These are phyloP conservation scores for Thunnus maccoyii DNA, from an alignment of 2,113 vertebrate species.

Conservation along the genomic window DNA sequence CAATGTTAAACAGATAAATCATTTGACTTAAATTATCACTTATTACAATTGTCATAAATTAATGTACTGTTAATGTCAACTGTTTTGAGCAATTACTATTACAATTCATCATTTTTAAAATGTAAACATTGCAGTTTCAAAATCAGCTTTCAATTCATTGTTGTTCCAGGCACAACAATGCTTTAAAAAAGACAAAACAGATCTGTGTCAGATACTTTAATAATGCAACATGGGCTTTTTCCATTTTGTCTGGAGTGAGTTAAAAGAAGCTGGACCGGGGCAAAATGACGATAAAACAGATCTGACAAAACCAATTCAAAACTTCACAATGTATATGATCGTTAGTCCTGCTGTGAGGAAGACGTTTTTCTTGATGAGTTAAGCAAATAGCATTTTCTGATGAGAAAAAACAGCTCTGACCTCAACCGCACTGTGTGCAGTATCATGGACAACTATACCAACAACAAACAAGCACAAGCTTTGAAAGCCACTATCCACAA, in stretches of 20 bases:
- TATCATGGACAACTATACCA: conserved; percentile 1
- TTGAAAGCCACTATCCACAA: conserved; percentile 4
- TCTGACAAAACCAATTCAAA: too few species aligned
- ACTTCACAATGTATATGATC: too few species aligned
- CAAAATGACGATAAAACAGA: too few species aligned
- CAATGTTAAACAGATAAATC: too few species aligned
- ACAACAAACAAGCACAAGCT: conserved; percentile 28
- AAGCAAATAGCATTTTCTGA: background rate
- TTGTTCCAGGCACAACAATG: background rate
- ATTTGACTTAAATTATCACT: too few species aligned
- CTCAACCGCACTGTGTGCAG: background rate
- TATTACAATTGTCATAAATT: too few species aligned
- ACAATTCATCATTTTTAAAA: background rate
- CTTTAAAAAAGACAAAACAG: too few species aligned
- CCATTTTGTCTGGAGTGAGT: background rate
- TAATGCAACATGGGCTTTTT: background rate
- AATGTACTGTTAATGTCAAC: too few species aligned
- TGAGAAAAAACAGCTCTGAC: conserved; percentile 1
- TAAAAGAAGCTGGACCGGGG: background rate
- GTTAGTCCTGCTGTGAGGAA: too few species aligned
- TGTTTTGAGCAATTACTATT: background rate
- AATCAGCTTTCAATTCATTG: background rate
- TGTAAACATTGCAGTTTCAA: background rate
- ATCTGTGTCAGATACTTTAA: background rate
- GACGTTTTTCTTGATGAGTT: background rate